phyloP scores from a whole-genome alignment of 2,113 vertebrate genomes.

The Sapayoa aenigma region DNA sequence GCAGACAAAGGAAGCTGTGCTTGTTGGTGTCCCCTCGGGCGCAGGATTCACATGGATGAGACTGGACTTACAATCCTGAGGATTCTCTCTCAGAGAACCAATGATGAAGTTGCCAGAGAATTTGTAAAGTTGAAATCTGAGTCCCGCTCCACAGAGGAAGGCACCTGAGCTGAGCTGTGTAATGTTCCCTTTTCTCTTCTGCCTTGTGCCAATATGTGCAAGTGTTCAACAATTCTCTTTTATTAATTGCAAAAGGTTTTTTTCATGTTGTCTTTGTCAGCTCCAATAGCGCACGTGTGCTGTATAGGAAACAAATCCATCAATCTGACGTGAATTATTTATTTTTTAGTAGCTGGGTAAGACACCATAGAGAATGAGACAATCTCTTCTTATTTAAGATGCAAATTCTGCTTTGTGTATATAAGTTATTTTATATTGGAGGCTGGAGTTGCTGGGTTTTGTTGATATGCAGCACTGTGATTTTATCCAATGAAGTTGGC shows the following conservation, averaged over 20 bases:
- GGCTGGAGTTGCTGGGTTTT: conserved; percentile 48
- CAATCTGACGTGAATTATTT: conserved; percentile 56
- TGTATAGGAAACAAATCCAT: conserved; percentile 54
- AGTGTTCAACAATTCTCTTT: conserved; percentile 49
- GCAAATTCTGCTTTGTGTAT: conserved; percentile 45
- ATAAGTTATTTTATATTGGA: conserved; percentile 47
- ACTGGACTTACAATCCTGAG: conserved; percentile 92
- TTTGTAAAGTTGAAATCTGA: conserved; percentile 97
- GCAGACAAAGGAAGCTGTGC: conserved; percentile 89
- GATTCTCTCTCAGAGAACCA: conserved; percentile 97
- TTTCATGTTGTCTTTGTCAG: conserved; percentile 52
- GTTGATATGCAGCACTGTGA: conserved; percentile 61
- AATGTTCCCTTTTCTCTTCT: background rate
- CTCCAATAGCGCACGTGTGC: conserved; percentile 23
- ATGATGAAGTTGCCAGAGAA: conserved; percentile 95
- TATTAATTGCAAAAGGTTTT: conserved; percentile 22
- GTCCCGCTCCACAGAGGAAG: conserved; percentile 90
- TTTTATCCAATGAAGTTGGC: conserved; percentile 44
- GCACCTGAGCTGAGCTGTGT: conserved; percentile 76
- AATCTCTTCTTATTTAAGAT: conserved; percentile 55
- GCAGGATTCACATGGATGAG: conserved; percentile 91
- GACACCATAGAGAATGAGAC: conserved; percentile 42
- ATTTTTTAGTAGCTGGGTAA: conserved; percentile 64
- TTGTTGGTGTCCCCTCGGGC: conserved; percentile 92
- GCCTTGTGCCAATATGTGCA: conserved; percentile 62